Evolutionary conservation across 1,140 invertebrate species (phyloP), one percentile per base, ranked within the genome.

Genomic region (Anoplophora glabripennis): DNA sequence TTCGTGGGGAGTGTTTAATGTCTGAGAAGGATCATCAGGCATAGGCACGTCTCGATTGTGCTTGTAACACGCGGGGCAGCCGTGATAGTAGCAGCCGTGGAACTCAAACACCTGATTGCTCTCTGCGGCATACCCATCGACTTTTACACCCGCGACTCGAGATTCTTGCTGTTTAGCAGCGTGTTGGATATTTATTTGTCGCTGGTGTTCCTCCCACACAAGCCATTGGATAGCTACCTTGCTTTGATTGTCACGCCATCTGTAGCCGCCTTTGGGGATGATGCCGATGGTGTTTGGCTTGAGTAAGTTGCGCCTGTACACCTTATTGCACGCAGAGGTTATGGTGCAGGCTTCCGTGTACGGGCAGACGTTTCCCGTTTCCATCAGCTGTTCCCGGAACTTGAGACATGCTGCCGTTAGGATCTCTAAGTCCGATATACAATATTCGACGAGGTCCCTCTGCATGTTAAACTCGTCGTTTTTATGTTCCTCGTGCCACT

Each of bases 401-500:
- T 48, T 48, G 11, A 48, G n/a, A 48, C 54, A 57, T 4, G 47
- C 47, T 7, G 34, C 36, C 7, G 49, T 52, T 17, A 52, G 21
- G 11, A 52, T 52, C 38, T 52, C 14, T 18, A 52, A 34, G 14
- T 52, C 49, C 15, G 14, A 38, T 14, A 38, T 14, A 38, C 49
- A 52, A 15, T 52, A 52, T 4, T 52, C n/a, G n/a, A n/a, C n/a
- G n/a, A n/a, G n/a, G n/a, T n/a, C n/a, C n/a, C 36, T 14, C 18
- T 44, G 57, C n/a, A 67, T 33, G 33, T 41, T 45, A 47, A 53
- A 53, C 9, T 1, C 18, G 15, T 53, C 12, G 5, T 41, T 28
- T 42, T 53, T 17, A n/a, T 67, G 45, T 17, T 57, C 28, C 9
- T 35, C 36, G 47, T 64, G 37, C 64, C 64, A 68, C 53, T 60